Conservation (phyloP, 2,888 invertebrate genomes). For the Cetonia aurata region DNA sequence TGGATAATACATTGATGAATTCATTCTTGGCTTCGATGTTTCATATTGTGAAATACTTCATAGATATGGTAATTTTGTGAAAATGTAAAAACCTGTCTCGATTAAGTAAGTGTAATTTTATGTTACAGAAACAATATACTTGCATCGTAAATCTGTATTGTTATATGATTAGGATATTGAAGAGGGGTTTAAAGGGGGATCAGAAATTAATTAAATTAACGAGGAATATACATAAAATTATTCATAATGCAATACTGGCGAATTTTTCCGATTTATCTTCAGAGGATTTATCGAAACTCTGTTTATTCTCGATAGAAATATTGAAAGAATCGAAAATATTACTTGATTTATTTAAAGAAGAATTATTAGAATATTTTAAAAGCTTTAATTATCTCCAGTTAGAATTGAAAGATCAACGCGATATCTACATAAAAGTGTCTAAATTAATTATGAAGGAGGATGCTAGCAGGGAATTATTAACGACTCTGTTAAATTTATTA, state of each 20-base stretch:
- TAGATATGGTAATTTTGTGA: conserved; percentile 12
- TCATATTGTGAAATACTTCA: conserved; percentile 33
- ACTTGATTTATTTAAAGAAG: conserved; percentile 8
- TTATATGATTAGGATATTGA: conserved; percentile 12
- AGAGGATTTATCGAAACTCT: conserved; percentile 16
- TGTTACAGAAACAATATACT: conserved; percentile 24
- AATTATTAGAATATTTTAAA: conserved; percentile 12
- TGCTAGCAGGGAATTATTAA: background rate
- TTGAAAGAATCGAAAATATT: conserved; percentile 2
- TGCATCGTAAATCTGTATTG: background rate
- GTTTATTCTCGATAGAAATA: conserved; percentile 31
- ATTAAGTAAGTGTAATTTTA: background rate
- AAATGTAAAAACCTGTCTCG: background rate
- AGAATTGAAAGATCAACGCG: conserved; percentile 5
- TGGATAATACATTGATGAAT: conserved; percentile 17
- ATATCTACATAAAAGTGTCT: background rate
- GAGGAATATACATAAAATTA: conserved; percentile 19
- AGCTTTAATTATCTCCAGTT: conserved; percentile 5
- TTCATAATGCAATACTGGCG: conserved; percentile 2
- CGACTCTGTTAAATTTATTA: background rate
- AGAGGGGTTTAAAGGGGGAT: background rate
- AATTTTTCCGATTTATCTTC: background rate
- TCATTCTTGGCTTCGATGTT: conserved; percentile 27
- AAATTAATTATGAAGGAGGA: conserved; percentile 1
- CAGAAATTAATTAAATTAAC: background rate